phyloP scores from a whole-genome alignment of 2,113 vertebrate genomes.

The Thalassarche chlororhynchos region DNA sequence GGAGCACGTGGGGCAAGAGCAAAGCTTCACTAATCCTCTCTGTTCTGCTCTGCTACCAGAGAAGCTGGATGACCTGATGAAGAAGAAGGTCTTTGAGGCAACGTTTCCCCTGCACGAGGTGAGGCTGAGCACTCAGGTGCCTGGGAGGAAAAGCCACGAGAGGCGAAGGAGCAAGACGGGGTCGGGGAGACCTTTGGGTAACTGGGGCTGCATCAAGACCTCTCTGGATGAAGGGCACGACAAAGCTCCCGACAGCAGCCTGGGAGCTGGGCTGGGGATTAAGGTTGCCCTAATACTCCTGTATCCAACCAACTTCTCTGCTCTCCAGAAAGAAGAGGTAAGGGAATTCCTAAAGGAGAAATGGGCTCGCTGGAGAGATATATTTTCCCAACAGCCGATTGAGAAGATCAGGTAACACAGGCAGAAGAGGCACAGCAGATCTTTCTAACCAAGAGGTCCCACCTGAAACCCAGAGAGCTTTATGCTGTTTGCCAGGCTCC shows the following conservation, averaged over 20 bases:
- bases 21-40: not conserved
- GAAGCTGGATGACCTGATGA: constrained; percentile 73
- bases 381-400: constrained; percentile 74
- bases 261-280: not conserved
- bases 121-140: not conserved
- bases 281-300: not conserved
- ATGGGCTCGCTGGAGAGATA: constrained; percentile 82
- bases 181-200: not conserved
- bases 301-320: not conserved
- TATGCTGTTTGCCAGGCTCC: not conserved
- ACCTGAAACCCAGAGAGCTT: not conserved
- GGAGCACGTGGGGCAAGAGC: not conserved
- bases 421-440: not conserved
- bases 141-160: not conserved
- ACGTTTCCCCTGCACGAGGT: constrained; percentile 90
- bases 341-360: constrained; percentile 54
- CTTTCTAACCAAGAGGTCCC: not conserved
- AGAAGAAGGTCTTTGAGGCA: constrained; percentile 81
- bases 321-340: constrained; percentile 57
- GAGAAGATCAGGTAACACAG: constrained; percentile 76
- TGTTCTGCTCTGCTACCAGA: constrained; percentile 63
- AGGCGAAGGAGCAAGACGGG: not conserved
- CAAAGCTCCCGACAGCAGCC: rapidly evolving
- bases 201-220: not conserved
- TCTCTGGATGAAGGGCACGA: rapidly evolving